Evolutionary conservation across 2,797 vertebrate genomes (phyloP), one percentile per base, ranked within the genome.

Genomic region (Acrossocheilus fasciatus): DNA sequence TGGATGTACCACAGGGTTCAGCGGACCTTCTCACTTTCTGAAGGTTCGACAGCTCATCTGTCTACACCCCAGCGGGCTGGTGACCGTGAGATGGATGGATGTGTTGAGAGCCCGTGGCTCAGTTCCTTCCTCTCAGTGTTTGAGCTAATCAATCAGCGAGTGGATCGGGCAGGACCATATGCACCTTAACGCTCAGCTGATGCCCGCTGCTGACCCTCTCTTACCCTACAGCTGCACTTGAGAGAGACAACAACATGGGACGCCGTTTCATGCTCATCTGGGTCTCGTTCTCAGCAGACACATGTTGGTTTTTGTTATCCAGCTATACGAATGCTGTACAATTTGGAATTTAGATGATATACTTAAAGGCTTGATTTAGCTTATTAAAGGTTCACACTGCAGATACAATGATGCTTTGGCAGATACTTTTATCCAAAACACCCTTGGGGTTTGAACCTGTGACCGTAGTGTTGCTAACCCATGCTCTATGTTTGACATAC

Each of bases 131-230:
- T 86, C 77, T 91, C 59, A 70, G 85, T 87, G 78, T 86, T 87
- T 84, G 84, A 81, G 82, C 76, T 82, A 87, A 91, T 90, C 89
- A 90, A 87, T 90, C 85, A 87, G 86, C 86, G 62, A 88, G 81
- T 45, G 39, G 81, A 36, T n/a, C 59, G 66, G 74, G 52, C 87
- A 85, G 82, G 68, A 88, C 84, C 89, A 89, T 90, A 87, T 88
- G 87, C 78, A 83, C 82, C 34, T 81, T 81, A 68, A 81, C 70
- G 34, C 75, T 78, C 74, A 85, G 82, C 79, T 78, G 62, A 73
- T 81, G 76, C 39, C 66, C 3, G 73, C 78, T 66, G 41, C 52
- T 81, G 54, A 78, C 47, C 85, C 75, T 76, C 50, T 76, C 66
- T 68, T 81, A 26, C 69, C 43, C 74, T 57, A 69, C 72, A 77